Evolutionary conservation across 2,113 vertebrate genomes (phyloP).

Genomic region (Otocyon megalotis): DNA sequence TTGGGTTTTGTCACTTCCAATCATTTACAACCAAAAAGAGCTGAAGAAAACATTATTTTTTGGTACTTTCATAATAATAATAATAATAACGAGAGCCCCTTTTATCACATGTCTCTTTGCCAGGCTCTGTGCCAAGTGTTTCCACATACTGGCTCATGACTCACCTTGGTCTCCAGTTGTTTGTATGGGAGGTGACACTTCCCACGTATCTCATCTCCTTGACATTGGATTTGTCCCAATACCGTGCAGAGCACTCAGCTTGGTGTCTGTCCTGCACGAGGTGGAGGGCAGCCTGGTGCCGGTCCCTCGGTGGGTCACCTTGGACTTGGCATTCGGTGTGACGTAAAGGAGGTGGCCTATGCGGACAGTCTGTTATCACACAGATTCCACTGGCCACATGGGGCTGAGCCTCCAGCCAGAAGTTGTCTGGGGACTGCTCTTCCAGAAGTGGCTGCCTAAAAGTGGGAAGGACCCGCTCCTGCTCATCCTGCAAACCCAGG

Average conservation of each 20-base stretch:
- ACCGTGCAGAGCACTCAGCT: neutral
- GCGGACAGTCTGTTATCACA: neutral
- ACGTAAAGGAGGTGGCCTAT: neutral
- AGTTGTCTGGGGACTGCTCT: neutral
- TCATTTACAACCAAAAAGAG: neutral
- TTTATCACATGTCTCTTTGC: neutral
- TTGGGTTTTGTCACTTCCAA: neutral
- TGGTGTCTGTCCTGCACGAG: neutral
- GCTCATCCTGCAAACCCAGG: neutral
- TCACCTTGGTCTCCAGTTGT: neutral
- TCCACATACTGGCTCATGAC: neutral
- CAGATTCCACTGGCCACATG: neutral
- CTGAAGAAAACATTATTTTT: neutral
- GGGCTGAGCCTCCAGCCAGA: neutral
- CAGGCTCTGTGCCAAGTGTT: neutral
- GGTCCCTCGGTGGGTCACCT: neutral
- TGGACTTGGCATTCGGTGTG: neutral
- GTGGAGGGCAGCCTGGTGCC: neutral
- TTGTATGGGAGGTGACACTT: neutral
- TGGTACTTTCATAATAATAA: neutral
- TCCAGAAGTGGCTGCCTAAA: neutral
- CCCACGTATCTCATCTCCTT: neutral
- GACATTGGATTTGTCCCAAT: neutral
- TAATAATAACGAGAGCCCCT: neutral
- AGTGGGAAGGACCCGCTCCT: neutral